Base-by-base conservation (phyloP, 2,888 invertebrate genomes). In the Cloeon dipterum region DNA sequence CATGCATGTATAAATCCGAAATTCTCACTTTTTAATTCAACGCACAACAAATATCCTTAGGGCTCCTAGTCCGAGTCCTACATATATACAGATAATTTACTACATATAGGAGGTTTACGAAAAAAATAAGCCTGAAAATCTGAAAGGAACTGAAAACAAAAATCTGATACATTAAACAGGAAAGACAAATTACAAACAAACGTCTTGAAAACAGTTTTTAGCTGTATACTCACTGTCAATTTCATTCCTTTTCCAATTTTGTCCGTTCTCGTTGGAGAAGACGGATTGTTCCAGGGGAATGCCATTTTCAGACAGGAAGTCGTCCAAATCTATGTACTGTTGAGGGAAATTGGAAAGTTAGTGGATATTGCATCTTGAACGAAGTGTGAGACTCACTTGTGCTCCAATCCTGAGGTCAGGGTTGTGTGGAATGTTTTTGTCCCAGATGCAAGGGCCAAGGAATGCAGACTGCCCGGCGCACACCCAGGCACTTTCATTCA, bases 391-490 rank as follows among this genome's bases (percentile, higher is more conserved):
- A 8, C 16, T 29, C 29, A 29, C 29, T 57, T 58, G 55, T 53
- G 51, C 64, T 65, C 63, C 66, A 74, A 85, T 85, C 77, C 89
- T 89, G 68, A 91, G 82, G 70, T 89, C 86, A 58, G 83, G 78
- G 63, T 86, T 85, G 58, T 85, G 86, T 51, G 79, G 75, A 54
- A 78, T 66, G 49, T 86, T 81, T 63, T 88, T 88, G 63, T 91
- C 89, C 91, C 91, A 93, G 44, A 93, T 66, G 59, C 83, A 89
- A 45, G 91, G 89, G 44, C 91, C 91, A 51, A 93, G 73, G 66
- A 91, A 91, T 57, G 91, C 91, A 47, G 89, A 81, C 60, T 86
- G 85, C n/a, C n/a, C n/a, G n/a, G n/a, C n/a, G n/a, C n/a, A n/a
- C n/a, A n/a, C n/a, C n/a, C n/a, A n/a, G n/a, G n/a, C n/a, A n/a